Conservation (phyloP, 2,113 vertebrate genomes). For the Bostrychus sinensis region DNA sequence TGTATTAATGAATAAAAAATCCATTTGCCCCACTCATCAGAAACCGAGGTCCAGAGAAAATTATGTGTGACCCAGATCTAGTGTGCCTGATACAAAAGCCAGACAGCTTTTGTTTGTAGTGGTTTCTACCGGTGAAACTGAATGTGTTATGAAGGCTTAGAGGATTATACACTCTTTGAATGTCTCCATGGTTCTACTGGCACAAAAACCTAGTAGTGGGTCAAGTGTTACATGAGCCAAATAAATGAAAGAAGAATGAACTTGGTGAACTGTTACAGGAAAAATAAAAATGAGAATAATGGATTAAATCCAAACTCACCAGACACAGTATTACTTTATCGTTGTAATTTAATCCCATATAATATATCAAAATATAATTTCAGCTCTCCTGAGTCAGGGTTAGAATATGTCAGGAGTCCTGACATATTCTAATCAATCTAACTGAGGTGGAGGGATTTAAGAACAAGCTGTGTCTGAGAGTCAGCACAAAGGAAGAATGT, state of each 20-base stretch:
- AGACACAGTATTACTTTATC: no score
- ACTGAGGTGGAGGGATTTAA: neutral
- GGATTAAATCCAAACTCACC: no score
- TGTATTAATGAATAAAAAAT: no score
- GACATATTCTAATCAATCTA: neutral
- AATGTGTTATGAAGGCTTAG: constrained; percentile 18
- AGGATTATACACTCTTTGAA: constrained; percentile 44
- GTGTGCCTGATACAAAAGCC: constrained; percentile 21
- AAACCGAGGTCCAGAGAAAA: constrained; percentile 6
- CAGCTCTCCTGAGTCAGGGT: no score
- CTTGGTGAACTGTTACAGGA: no score
- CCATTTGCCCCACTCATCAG: neutral
- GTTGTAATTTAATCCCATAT: no score
- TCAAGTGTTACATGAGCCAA: neutral
- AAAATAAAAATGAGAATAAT: no score
- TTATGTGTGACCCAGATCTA: constrained; percentile 40
- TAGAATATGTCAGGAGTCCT: no score
- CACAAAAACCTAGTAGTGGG: constrained; percentile 33
- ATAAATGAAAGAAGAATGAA: no score
- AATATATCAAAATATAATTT: no score
- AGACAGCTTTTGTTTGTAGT: constrained; percentile 8
- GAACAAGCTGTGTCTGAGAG: neutral
- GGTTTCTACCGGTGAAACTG: constrained; percentile 35
- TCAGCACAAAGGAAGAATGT: neutral
- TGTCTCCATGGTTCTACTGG: neutral